A percentile compares a stretch with the other conserved stretches of the same genome.
These are phyloP conservation scores for Plebejus anna DNA, from an alignment of 2,888 invertebrate genomes.

Conservation along the genomic window DNA sequence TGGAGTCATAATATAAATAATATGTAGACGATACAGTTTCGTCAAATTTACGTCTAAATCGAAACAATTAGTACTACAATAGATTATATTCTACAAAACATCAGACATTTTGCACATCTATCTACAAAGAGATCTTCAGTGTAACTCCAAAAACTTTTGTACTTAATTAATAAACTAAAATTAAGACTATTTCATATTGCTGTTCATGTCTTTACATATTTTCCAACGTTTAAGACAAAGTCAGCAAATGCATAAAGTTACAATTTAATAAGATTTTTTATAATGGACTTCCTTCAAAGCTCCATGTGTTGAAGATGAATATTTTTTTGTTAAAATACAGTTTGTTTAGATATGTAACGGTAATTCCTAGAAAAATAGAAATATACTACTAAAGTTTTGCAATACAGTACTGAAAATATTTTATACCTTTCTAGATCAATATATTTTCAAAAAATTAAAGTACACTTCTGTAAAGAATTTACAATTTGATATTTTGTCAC, in stretches of 20 bases:
- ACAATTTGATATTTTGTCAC: too few relatives aligned
- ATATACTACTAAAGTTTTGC: neutral
- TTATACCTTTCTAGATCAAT: neutral
- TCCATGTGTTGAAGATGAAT: neutral
- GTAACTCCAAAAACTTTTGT: neutral
- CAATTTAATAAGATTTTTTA: neutral
- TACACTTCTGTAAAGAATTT: neutral
- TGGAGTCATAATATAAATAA: too few relatives aligned
- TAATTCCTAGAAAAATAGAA: neutral
- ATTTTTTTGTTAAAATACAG: neutral
- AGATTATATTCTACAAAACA: conserved; percentile 24
- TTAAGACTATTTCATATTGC: neutral
- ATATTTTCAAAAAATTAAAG: neutral
- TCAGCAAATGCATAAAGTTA: neutral
- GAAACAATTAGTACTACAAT: conserved; percentile 8
- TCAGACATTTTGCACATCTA: conserved; percentile 6
- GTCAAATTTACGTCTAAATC: neutral
- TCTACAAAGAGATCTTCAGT: neutral
- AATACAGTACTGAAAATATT: neutral
- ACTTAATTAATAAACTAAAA: neutral
- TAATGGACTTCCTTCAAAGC: neutral
- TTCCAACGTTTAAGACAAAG: neutral
- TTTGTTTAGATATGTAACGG: neutral
- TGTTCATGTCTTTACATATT: neutral
- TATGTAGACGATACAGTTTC: conserved; percentile 20